phyloP scores from a whole-genome alignment of 2,113 vertebrate genomes.

The Mohoua ochrocephala region DNA sequence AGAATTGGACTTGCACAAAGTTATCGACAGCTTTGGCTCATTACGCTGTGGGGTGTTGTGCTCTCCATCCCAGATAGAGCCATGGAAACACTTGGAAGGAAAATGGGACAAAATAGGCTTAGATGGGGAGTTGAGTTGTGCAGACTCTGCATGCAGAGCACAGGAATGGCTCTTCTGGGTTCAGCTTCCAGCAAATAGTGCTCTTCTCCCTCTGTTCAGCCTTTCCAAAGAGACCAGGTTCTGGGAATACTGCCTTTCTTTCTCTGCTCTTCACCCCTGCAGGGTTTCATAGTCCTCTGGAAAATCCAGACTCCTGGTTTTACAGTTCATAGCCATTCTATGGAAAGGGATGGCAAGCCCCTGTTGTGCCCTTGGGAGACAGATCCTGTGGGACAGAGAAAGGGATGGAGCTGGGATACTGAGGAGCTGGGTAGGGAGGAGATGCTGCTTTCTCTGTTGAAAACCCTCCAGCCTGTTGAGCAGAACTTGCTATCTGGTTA shows the following conservation, averaged over 20 bases:
- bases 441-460: neutral
- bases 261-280: neutral
- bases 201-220: neutral
- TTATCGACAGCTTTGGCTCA: neutral
- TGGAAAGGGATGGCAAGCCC: neutral
- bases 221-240: neutral
- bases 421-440: neutral
- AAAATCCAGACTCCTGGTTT: neutral
- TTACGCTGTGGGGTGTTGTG: constrained; percentile 3
- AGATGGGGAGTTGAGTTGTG: neutral
- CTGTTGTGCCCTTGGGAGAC: neutral
- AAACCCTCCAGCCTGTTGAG: neutral
- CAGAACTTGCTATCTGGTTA: neutral
- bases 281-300: neutral
- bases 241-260: neutral
- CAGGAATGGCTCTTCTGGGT: neutral
- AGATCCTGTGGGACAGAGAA: neutral
- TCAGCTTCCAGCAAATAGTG: constrained; percentile 1
- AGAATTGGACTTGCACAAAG: neutral
- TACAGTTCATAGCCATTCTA: neutral
- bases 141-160: neutral
- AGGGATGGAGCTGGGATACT: neutral
- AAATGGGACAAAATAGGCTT: neutral
- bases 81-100: constrained; percentile 35
- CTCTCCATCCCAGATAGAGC: neutral